phyloP scores from a whole-genome alignment of 1,140 invertebrate species.

The Temnothorax longispinosus region DNA sequence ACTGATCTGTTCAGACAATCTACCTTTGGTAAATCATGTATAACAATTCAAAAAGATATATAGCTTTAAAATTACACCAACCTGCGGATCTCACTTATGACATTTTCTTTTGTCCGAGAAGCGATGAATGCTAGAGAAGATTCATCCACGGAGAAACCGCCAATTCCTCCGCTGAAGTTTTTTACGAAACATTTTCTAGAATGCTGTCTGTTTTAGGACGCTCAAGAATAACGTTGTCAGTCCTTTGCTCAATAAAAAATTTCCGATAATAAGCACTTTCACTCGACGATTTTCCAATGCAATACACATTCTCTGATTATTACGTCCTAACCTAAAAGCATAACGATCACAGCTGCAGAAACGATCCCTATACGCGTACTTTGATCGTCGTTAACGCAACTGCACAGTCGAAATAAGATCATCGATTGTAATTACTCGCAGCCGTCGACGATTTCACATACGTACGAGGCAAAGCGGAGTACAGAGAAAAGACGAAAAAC shows the following conservation, averaged over 20 bases:
- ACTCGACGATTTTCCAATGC: conserved; percentile 71
- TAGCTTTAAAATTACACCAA: neutral
- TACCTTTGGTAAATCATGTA: neutral
- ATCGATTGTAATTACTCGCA: neutral
- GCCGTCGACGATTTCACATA: neutral
- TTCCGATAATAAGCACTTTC: conserved; percentile 72
- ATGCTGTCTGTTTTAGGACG: neutral
- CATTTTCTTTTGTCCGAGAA: neutral
- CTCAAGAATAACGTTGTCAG: neutral
- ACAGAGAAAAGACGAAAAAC: conserved; percentile 3
- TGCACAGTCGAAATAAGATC: neutral
- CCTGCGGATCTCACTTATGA: neutral
- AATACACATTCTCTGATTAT: conserved; percentile 62
- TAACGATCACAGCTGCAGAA: neutral
- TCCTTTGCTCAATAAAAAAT: conserved; percentile 32
- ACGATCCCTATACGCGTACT: neutral
- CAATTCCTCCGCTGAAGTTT: neutral
- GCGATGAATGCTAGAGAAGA: neutral
- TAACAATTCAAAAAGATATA: neutral
- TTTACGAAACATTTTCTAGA: neutral
- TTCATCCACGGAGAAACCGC: neutral
- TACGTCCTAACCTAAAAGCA: conserved; percentile 71
- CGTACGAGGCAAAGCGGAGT: neutral
- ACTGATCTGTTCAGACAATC: neutral
- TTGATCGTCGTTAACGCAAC: neutral